Evolutionary conservation across 2,113 vertebrate species (phyloP).

Genomic region (Oophaga pumilio): DNA sequence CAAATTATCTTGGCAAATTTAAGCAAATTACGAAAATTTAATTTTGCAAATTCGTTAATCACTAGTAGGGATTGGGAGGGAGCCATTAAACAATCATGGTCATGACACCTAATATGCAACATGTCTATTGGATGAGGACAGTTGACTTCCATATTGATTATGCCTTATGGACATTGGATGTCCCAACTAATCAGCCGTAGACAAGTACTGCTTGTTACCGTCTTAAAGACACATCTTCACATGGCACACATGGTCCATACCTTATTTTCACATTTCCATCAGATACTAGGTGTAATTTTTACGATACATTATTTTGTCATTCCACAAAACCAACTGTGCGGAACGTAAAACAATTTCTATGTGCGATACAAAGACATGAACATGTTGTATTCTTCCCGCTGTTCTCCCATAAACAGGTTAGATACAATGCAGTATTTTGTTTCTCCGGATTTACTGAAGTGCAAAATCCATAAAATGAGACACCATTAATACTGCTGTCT

Average conservation of each 20-base stretch:
- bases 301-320: background rate
- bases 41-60: no score
- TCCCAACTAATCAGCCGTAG: background rate
- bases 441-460: conserved; percentile 27
- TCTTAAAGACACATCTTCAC: background rate
- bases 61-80: no score
- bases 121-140: no score
- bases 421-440: conserved; percentile 14
- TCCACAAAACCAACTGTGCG: conserved; percentile 15
- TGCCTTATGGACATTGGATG: no score
- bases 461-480: conserved; percentile 48
- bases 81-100: no score
- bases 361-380: background rate
- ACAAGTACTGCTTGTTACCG: background rate
- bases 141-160: no score
- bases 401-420: conserved; percentile 25
- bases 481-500: conserved; percentile 49
- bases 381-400: conserved; percentile 28
- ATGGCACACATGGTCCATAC: background rate
- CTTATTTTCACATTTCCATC: background rate
- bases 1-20: no score
- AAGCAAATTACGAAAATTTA: no score
- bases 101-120: no score
- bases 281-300: background rate
- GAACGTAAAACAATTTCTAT: background rate